Conservation (phyloP, 2,113 vertebrate species). For the Pachycephala philippinensis region DNA sequence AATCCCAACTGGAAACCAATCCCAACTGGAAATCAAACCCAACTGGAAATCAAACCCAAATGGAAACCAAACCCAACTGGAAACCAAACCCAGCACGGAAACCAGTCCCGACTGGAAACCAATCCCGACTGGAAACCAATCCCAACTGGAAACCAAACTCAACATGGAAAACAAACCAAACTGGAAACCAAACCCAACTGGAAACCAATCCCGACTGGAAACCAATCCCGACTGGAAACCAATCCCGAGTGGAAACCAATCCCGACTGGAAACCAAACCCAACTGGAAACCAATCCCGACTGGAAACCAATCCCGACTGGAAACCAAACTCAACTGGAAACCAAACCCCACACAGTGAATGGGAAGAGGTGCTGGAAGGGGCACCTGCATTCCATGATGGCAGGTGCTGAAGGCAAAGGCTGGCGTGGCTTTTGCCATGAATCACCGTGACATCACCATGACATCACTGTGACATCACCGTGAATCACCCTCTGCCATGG, state of each 20-base stretch:
- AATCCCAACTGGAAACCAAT: not conserved
- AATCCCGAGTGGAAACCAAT: not conserved
- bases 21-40: not conserved
- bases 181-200: not conserved
- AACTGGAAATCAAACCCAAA: not conserved
- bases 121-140: not conserved
- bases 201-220: not conserved
- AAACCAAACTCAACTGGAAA: not conserved
- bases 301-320: not conserved
- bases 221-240: not conserved
- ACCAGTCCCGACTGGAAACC: not conserved
- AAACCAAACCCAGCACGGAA: not conserved
- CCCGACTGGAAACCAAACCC: not conserved
- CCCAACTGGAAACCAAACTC: not conserved
- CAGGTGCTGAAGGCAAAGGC: not conserved
- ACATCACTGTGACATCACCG: rapidly evolving
- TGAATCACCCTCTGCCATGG: too few relatives aligned
- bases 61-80: not conserved
- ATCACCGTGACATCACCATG: rapidly evolving
- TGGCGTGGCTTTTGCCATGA: not conserved
- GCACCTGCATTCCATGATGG: rapidly evolving
- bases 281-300: not conserved
- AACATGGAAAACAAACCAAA: too few relatives aligned
- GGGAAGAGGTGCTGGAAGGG: too few relatives aligned
- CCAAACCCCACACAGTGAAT: not conserved